A percentile compares a stretch with the other conserved stretches of the same genome.
Conservation (phyloP, 2,113 vertebrate genomes). For the Geothlypis trichas region DNA sequence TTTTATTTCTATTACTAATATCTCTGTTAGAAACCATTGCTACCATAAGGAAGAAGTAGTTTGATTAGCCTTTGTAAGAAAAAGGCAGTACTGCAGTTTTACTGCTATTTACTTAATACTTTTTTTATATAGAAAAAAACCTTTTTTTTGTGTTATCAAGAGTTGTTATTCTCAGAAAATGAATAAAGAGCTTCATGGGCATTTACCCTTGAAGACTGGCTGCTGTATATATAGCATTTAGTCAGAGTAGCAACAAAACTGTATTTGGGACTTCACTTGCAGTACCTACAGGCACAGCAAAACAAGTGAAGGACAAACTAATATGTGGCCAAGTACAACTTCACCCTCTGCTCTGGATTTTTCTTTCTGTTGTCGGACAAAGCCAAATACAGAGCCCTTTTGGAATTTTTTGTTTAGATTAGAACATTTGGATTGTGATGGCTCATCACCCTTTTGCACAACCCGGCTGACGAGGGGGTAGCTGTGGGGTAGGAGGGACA, state of each 20-base stretch:
- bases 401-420: neutral
- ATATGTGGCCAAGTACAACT: neutral
- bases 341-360: neutral
- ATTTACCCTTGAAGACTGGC: neutral
- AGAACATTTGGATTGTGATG: neutral
- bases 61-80: neutral
- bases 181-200: neutral
- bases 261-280: neutral
- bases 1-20: too few species aligned
- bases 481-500: neutral
- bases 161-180: neutral
- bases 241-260: neutral
- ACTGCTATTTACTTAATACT: neutral
- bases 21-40: neutral
- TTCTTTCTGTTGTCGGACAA: neutral
- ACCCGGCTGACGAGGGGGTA: accelerated
- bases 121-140: neutral
- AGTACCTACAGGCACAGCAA: neutral
- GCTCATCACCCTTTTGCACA: neutral
- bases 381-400: neutral
- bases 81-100: neutral
- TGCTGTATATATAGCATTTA: neutral
- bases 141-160: neutral
- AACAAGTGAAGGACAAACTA: neutral
- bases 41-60: neutral